These are phyloP conservation scores for Archips xylosteana DNA, from an alignment of 2,888 invertebrate genomes.

Conservation along the genomic window DNA sequence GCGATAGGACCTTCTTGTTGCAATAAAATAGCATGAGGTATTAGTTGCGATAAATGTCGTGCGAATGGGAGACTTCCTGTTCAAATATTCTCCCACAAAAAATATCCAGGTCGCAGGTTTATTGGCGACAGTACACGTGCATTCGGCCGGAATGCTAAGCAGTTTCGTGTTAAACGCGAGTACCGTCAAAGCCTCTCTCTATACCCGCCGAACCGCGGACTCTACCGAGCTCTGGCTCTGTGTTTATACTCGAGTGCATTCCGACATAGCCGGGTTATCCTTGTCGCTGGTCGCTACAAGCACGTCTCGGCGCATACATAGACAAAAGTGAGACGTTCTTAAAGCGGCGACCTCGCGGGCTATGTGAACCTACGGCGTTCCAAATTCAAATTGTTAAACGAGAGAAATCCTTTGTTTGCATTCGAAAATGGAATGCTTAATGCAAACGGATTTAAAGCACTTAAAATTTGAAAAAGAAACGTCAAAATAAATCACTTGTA, in stretches of 20 bases:
- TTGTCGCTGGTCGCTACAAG: constrained; percentile 62
- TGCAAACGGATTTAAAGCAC: constrained; percentile 45
- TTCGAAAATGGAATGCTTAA: constrained; percentile 46
- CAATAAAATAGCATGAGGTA: constrained; percentile 48
- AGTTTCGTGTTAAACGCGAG: constrained; percentile 73
- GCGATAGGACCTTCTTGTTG: constrained; percentile 51
- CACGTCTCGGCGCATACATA: constrained; percentile 64
- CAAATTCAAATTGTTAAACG: constrained; percentile 65
- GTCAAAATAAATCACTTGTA: constrained; percentile 54
- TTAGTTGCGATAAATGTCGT: constrained; percentile 57
- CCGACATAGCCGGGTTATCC: constrained; percentile 59
- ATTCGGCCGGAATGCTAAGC: constrained; percentile 81
- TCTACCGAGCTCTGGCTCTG: constrained; percentile 5
- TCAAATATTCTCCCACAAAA: constrained; percentile 68
- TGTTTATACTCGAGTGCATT: constrained; percentile 30
- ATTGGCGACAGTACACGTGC: constrained; percentile 74
- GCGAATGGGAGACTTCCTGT: constrained; percentile 72
- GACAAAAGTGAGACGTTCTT: constrained; percentile 75
- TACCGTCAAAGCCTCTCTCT: constrained; percentile 55
- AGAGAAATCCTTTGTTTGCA: constrained; percentile 70
- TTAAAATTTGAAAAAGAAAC: constrained; percentile 58
- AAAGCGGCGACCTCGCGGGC: constrained; percentile 69
- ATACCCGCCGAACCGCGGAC: constrained; percentile 19
- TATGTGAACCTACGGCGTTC: constrained; percentile 70
- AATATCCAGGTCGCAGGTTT: constrained; percentile 78